Base-by-base conservation (phyloP, 2,797 vertebrate species). In the Carduelis carduelis region DNA sequence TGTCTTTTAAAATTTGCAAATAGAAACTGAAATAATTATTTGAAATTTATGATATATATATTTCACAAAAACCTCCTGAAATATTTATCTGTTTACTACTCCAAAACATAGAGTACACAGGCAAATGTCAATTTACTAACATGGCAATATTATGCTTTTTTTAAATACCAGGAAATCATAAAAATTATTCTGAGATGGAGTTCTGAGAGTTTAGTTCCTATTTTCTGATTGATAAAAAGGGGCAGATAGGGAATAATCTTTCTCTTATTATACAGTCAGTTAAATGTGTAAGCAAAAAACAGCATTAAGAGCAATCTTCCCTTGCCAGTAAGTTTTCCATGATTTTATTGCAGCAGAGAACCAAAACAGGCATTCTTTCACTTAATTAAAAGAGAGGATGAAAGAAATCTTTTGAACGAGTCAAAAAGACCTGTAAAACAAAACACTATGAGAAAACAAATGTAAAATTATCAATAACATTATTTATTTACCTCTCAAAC, bases 141-240 rank as follows among this genome's bases (percentile, higher is more conserved):
- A 72, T 44, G 94, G 56, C 86, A 83, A 88, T 86, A 68, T 60
- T 55, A 53, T 55, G 65, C 13, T 83, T 87, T 83, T 87, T 70
- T 27, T 14, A 83, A 52, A 87, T 75, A 87, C 15, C 79, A 85
- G 30, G 84, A 96, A 95, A 95, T 81, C 11, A 85, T 86, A 82
- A 96, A 75, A 89, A 82, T 64, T 93, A 76, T 93, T 93, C 87
- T 34, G 52, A 90, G 52, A 89, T 43, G 28, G 65, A 96, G 44
- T 92, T 96, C 61, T 26, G 56, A 82, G 71, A 84, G 61, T 79
- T 92, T 91, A 96, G 63, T 79, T 96, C 50, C 60, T 87, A 64
- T 83, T 74, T 91, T 91, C 66, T 44, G 30, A 69, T 18, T 66
- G 61, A 89, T 79, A 85, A 89, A 83, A 68, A 63, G 19, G 20